phyloP scores from a whole-genome alignment of 2,888 invertebrate species.

The Matsumyia berberina region DNA sequence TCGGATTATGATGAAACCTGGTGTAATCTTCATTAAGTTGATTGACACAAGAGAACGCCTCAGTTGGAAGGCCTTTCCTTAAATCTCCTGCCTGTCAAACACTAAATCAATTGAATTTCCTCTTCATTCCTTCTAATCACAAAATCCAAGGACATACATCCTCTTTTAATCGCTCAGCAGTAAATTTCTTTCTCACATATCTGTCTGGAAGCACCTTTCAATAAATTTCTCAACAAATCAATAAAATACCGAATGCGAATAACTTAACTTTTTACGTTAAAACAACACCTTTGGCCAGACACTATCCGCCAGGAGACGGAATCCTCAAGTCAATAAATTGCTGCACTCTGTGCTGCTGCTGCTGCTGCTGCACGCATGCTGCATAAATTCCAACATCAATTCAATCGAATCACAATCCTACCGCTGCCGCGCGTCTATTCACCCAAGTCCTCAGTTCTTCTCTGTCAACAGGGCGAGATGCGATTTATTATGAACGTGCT shows the following conservation, averaged over 20 bases:
- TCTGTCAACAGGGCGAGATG: conserved; percentile 59
- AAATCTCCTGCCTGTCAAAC: no score
- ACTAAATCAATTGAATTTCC: not conserved
- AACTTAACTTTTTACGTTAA: conserved; percentile 24
- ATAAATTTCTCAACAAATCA: conserved; percentile 61
- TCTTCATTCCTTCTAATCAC: conserved; percentile 11
- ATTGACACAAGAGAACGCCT: no score
- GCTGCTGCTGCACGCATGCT: conserved; percentile 26
- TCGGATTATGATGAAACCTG: no score
- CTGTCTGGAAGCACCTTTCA: conserved; percentile 5
- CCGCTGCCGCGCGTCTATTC: not conserved
- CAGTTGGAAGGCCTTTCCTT: no score
- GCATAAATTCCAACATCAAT: conserved; percentile 37
- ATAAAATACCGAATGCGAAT: conserved; percentile 32
- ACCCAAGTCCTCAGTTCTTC: conserved; percentile 12
- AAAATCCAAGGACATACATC: conserved; percentile 21
- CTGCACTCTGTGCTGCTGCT: conserved; percentile 26
- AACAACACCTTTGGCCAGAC: conserved; percentile 30
- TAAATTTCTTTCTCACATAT: conserved; percentile 32
- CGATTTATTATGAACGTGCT: conserved; percentile 70
- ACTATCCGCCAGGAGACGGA: conserved; percentile 27
- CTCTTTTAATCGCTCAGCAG: conserved; percentile 3
- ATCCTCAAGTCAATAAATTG: conserved; percentile 38
- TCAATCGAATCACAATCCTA: conserved; percentile 44
- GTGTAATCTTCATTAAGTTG: no score